Conservation (phyloP, 2,888 invertebrate genomes). For the Eupithecia exiguata region DNA sequence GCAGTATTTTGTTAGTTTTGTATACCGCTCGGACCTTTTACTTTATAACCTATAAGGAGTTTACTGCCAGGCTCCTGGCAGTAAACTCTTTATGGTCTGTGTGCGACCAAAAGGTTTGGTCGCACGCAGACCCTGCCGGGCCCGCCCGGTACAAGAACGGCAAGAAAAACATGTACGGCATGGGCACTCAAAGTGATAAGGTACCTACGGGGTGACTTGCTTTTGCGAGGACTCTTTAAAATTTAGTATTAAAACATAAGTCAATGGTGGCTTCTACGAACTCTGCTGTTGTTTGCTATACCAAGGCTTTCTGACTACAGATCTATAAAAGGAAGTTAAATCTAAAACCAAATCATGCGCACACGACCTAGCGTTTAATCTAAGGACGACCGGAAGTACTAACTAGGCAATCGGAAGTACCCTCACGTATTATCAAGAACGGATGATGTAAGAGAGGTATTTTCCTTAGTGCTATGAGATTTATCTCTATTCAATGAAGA, state of each 20-base stretch:
- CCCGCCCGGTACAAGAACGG: too few relatives aligned
- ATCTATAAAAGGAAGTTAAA: slow-evolving; percentile 28
- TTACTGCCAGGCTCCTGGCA: too few relatives aligned
- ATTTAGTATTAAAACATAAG: too few relatives aligned
- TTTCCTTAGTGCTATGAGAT: slow-evolving; percentile 3
- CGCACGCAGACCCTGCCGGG: too few relatives aligned
- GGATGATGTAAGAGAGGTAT: slow-evolving; percentile 45
- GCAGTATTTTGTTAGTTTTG: too few relatives aligned
- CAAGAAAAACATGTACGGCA: too few relatives aligned
- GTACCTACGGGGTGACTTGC: too few relatives aligned
- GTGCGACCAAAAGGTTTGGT: too few relatives aligned
- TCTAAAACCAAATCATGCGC: slow-evolving; percentile 26
- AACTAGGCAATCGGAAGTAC: slow-evolving; percentile 50
- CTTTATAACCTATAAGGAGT: too few relatives aligned
- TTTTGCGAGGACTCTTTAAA: not conserved
- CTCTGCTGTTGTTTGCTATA: not conserved
- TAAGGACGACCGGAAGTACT: slow-evolving; percentile 53
- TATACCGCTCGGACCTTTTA: too few relatives aligned
- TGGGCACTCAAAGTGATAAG: too few relatives aligned
- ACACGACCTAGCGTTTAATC: slow-evolving; percentile 39
- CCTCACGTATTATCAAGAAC: slow-evolving; percentile 42
- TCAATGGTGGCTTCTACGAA: not conserved
- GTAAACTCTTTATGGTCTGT: too few relatives aligned
- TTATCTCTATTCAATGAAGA: not conserved
- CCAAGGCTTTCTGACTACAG: not conserved